Evolutionary conservation across 2,113 vertebrate species (phyloP), one percentile per base, ranked within the genome.

Genomic region (Ctenomys sociabilis): DNA sequence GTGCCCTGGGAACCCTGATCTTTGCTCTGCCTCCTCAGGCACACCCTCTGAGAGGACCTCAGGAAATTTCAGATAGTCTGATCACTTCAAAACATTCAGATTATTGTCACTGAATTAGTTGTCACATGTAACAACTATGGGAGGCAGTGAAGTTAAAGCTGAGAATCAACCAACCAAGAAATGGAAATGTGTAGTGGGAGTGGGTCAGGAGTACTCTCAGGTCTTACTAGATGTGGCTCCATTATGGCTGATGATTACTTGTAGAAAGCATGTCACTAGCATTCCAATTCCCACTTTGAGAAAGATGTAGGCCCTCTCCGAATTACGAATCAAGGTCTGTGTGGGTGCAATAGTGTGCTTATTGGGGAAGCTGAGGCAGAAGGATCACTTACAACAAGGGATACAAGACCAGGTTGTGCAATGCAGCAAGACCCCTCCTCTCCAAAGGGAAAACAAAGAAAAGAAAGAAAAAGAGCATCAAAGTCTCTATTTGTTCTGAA

Each of bases 161-260:
- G 28, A 68, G 59, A 61, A 77, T 84, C 61, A 87, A 28, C 32
- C 19, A 40, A 22, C 64, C 43, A 90, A 78, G 52, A 37, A 77
- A 90, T 61, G 49, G 52, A 78, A 81, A 40, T 12, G 19, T 73
- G 85, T 8, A 82, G 64, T 49, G 77, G 32, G 43, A 59, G 37
- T 45, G 26, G 1, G 43, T 17, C 3, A 61, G 72, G 30, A 78
- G n/a, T 43, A 61, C 37, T 45, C 57, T 12, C 12, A 57, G 24
- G 28, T 72, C 37, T 93, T 61, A 16, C 52, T 91, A 24, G 70
- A 64, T 26, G 17, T 49, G 45, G 43, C 9, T 77, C 40, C 26
- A n/a, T 91, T 87, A 85, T n/a, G 78, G 70, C 63, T 87, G 35
- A 94, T 45, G 26, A 93, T 92, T 70, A 72, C 73, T 75, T 86